Conservation (phyloP, 1,140 invertebrate species). For the Achatina immaculata region DNA sequence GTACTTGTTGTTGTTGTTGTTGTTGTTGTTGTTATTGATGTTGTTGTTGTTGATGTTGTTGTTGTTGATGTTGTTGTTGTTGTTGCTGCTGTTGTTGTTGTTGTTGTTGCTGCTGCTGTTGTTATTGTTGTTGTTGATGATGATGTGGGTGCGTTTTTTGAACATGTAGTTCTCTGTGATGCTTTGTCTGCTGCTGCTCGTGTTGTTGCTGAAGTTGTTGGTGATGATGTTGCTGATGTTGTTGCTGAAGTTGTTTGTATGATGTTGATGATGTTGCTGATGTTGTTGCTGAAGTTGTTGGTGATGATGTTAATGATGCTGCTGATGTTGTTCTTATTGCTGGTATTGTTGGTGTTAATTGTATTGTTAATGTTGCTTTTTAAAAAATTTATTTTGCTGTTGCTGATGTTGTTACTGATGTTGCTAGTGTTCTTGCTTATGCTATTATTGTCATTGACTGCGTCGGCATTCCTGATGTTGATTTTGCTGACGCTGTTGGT, state of each 20-base stretch:
- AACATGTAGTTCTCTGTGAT: background rate
- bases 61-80: conserved; percentile 1
- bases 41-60: conserved; percentile 9
- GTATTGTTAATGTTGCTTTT: background rate
- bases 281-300: conserved; percentile 12
- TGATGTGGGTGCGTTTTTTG: conserved; percentile 14
- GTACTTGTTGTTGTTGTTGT: too few species aligned
- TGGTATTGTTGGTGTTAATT: background rate
- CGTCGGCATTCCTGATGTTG: background rate
- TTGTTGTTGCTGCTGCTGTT: conserved; percentile 23
- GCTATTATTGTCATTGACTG: background rate
- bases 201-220: background rate
- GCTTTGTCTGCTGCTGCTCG: background rate
- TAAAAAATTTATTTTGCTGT: background rate
- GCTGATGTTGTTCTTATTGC: background rate
- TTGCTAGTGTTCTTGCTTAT: conserved; percentile 14
- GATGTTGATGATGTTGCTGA: background rate
- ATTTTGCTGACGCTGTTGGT: too few species aligned
- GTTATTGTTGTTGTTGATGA: conserved; percentile 13
- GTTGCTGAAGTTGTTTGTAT: background rate
- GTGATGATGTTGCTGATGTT: conserved; percentile 20
- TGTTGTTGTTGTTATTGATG: conserved; percentile 18
- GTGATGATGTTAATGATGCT: background rate
- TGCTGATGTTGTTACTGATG: background rate
- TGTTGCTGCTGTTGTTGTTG: conserved; percentile 11